Base-by-base conservation (phyloP, 2,888 invertebrate genomes). In the Dryomyza anilis region DNA sequence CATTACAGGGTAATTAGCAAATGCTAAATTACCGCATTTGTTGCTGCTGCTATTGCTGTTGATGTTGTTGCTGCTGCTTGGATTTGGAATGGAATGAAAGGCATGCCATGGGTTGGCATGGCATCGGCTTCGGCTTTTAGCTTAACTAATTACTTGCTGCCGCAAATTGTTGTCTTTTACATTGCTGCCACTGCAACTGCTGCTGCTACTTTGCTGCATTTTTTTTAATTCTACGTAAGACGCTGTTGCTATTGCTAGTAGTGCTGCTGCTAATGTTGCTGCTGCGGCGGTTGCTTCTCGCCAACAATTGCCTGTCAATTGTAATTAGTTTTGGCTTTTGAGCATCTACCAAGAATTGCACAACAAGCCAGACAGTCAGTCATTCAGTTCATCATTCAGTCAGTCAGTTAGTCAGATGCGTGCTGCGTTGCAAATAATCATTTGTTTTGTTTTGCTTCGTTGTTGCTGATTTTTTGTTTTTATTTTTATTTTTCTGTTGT, bases 1-100 rank as follows among this genome's bases (percentile, higher is more conserved):
- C 75, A 72, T 74, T 72, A 72, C 71, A 67, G 72, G 73, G 74
- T 75, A 79, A 79, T 81, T 79, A 80, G 76, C 73, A 74, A 78
- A 74, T 74, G 71, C 68, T 74, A 77, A 78, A 79, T 79, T 77
- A 76, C 73, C 46, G 29, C 64, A 43, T 59, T 45, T 29, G 53
- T 57, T 56, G 57, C 43, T 30, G 53, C 19, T 14, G 29, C 43
- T 43, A 21, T 19, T 59, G 48, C 16, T 36, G 53, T 23, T 45
- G 36, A 30, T 16, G 23, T 14, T 36, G 7, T 21, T 59, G 16
- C 43, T 14, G 1, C 14, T 36, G 33, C 36, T 19, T 56, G 36
- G 7, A 14, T 62, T 8, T 56, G 39, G 23, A 23, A 56, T n/a
- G 29, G 39, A 25, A n/a, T n/a, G n/a, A n/a, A n/a, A n/a, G n/a